These are phyloP conservation scores for Podiceps cristatus DNA, from an alignment of 2,113 vertebrate species.

Conservation along the genomic window DNA sequence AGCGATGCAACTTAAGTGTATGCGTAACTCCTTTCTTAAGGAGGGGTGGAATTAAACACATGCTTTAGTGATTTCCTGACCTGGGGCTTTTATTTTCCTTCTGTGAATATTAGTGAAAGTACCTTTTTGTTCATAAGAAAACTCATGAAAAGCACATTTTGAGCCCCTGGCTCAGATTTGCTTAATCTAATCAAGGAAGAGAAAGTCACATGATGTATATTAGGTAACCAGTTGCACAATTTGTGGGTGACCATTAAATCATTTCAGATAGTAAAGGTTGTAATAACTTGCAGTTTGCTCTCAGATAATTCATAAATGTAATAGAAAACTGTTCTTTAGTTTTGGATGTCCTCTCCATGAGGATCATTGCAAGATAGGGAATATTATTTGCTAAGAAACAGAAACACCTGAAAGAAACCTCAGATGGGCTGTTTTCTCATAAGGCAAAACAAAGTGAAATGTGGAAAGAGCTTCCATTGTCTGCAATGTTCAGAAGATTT, in stretches of 20 bases:
- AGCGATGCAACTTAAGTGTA: constrained; percentile 2
- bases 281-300: not conserved
- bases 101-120: constrained; percentile 67
- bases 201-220: not conserved
- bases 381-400: not conserved
- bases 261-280: not conserved
- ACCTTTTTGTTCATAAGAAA: constrained; percentile 59
- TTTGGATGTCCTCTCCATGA: not conserved
- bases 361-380: not conserved
- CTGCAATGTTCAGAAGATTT: not conserved
- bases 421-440: not conserved
- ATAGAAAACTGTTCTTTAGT: not conserved
- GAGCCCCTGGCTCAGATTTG: constrained; percentile 47
- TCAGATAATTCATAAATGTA: not conserved
- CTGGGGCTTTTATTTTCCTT: constrained; percentile 65
- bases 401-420: not conserved
- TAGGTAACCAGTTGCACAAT: constrained; percentile 2
- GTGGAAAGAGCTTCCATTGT: not conserved
- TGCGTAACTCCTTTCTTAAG: constrained; percentile 8
- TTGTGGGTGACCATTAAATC: constrained; percentile 28
- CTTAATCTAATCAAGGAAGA: constrained; percentile 62
- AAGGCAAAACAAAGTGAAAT: not conserved
- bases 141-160: constrained; percentile 53
- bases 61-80: constrained; percentile 68
- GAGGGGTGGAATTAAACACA: constrained; percentile 56